Conservation (phyloP, 2,888 invertebrate genomes). For the Sclerodermus sp. region DNA sequence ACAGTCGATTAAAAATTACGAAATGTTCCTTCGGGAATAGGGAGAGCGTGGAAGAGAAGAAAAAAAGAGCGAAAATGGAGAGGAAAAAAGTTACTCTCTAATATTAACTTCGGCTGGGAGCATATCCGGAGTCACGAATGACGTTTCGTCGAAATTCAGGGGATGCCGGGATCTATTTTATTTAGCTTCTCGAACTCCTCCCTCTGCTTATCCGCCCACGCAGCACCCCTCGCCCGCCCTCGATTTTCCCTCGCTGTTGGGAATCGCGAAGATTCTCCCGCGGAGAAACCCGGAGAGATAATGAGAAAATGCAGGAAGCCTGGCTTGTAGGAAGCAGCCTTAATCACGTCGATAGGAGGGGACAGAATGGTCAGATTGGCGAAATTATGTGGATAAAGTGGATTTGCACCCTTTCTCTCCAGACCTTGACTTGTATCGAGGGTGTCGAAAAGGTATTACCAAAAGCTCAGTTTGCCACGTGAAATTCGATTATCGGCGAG, state of each 20-base stretch:
- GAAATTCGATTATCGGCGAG: no score
- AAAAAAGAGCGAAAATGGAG: no score
- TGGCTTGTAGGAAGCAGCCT: slow-evolving; percentile 13
- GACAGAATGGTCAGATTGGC: slow-evolving; percentile 16
- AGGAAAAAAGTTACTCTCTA: no score
- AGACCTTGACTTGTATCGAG: not conserved
- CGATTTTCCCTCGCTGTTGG: no score
- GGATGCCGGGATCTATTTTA: slow-evolving; percentile 20
- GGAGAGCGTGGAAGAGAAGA: no score
- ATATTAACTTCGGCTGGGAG: no score
- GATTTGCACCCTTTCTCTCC: slow-evolving; percentile 4
- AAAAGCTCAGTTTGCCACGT: no score
- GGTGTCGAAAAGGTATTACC: no score
- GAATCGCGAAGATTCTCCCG: no score
- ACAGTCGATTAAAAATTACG: no score
- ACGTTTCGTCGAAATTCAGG: not conserved
- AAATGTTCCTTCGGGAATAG: no score
- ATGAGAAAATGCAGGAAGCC: slow-evolving; percentile 44
- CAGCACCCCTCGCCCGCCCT: not conserved
- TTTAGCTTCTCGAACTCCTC: slow-evolving; percentile 24
- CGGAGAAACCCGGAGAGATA: slow-evolving; percentile 19
- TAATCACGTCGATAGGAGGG: slow-evolving; percentile 33
- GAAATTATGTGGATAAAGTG: slow-evolving; percentile 21
- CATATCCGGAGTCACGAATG: no score
- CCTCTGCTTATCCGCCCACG: not conserved